phyloP scores from a whole-genome alignment of 2,797 vertebrate genomes.

The Tachyglossus aculeatus region DNA sequence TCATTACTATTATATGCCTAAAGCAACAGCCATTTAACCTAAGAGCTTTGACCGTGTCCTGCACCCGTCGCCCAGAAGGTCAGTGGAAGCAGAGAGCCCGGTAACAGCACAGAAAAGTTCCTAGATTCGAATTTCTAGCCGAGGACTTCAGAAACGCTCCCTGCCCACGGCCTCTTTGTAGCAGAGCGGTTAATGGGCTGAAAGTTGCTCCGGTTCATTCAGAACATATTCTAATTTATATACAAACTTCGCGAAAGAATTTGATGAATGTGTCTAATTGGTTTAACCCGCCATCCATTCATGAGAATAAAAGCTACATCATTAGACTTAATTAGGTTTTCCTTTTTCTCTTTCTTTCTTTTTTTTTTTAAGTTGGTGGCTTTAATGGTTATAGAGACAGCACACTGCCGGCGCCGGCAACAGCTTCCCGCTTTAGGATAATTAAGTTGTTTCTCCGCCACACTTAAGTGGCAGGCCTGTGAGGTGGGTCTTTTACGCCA shows the following conservation, averaged over 20 bases:
- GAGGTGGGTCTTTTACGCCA: too few relatives aligned
- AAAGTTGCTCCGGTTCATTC: constrained; percentile 28
- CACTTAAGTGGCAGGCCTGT: too few relatives aligned
- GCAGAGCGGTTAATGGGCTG: background rate
- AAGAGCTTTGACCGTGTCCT: too few relatives aligned
- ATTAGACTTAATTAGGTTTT: constrained; percentile 63
- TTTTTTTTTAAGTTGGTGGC: constrained; percentile 49
- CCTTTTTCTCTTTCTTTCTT: constrained; percentile 37
- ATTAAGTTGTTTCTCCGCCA: constrained; percentile 35
- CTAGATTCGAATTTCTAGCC: too few relatives aligned
- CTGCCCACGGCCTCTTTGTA: background rate
- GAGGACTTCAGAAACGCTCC: too few relatives aligned
- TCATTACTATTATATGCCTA: too few relatives aligned
- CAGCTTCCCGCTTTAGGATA: constrained; percentile 58
- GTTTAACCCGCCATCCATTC: constrained; percentile 60
- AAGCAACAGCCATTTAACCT: too few relatives aligned
- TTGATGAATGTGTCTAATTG: constrained; percentile 61
- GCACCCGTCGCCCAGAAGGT: too few relatives aligned
- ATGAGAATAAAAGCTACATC: constrained; percentile 64
- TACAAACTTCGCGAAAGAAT: constrained; percentile 67
- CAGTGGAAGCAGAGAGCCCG: too few relatives aligned
- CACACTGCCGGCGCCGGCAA: constrained; percentile 53
- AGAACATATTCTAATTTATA: constrained; percentile 53
- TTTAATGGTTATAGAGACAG: constrained; percentile 67
- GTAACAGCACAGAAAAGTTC: too few relatives aligned